phyloP scores from a whole-genome alignment of 2,888 invertebrate genomes.

The Drosophila tripunctata region DNA sequence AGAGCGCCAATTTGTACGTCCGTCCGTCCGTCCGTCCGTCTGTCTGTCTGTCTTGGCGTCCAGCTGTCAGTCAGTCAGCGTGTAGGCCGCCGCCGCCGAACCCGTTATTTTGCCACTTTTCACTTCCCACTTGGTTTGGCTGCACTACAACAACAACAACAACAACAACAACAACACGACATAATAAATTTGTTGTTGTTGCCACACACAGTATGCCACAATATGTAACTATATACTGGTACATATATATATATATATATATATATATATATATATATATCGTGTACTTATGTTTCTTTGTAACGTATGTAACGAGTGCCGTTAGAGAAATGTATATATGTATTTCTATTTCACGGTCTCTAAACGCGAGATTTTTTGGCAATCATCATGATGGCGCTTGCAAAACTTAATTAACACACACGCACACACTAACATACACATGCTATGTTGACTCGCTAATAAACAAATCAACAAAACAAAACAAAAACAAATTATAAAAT shows the following conservation, averaged over 20 bases:
- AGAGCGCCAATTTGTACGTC: constrained; percentile 36
- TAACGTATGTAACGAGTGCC: constrained; percentile 30
- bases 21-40: constrained; percentile 10
- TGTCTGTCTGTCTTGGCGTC: constrained; percentile 13
- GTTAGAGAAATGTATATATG: constrained; percentile 18
- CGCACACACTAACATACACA: background rate
- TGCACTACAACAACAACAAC: no score
- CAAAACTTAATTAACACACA: constrained; percentile 47
- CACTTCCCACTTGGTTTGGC: constrained; percentile 49
- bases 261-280: constrained; percentile 4
- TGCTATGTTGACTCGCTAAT: constrained; percentile 41
- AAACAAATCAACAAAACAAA: constrained; percentile 75
- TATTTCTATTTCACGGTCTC: constrained; percentile 33
- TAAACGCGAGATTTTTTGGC: constrained; percentile 42
- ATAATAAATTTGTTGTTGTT: constrained; percentile 39
- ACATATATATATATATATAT: background rate
- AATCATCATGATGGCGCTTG: constrained; percentile 45
- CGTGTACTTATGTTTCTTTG: no score
- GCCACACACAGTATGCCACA: constrained; percentile 29
- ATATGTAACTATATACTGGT: constrained; percentile 8
- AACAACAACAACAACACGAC: no score
- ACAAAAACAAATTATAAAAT: constrained; percentile 74
- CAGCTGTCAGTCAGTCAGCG: constrained; percentile 10
- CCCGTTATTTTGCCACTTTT: no score
- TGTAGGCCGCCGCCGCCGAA: constrained; percentile 50